Evolutionary conservation across 2,888 invertebrate genomes (phyloP), one percentile per base, ranked within the genome.

Genomic region (Agonopterix arenella): DNA sequence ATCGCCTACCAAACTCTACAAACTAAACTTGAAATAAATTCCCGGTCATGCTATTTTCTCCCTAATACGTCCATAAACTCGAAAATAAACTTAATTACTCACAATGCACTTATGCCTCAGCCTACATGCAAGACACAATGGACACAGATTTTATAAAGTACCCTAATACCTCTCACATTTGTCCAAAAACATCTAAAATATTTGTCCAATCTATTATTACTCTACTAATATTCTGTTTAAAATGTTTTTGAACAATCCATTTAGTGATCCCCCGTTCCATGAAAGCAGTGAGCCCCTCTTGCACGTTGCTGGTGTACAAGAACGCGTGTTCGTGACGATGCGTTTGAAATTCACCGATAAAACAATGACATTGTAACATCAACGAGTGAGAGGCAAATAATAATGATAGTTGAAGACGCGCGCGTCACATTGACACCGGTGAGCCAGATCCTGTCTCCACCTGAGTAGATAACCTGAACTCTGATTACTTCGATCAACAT

Each of bases 251-350:
- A 69, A 73, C 71, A 70, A 68, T 62, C 59, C 56, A 54, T 59
- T 55, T 57, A 62, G 81, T 79, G 77, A 78, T 64, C 63, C 77
- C 77, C 85, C 78, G 74, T 80, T 83, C 83, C 84, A 80, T 75
- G 68, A 70, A 88, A 88, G 89, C 89, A 76, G 88, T 89, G 86
- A 81, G 64, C 80, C 83, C 78, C 68, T 74, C 65, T 82, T 83
- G 84, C 84, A 82, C 84, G 83, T 73, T 70, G 71, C 84, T 85
- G 84, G 73, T 59, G 66, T 67, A 73, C 62, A 72, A 65, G 56
- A 70, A 70, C 78, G 68, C 66, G 81, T 74, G 74, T 67, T 70
- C 70, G 79, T 82, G 80, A 76, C 72, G 70, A 82, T 84, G 83
- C 81, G 68, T 65, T 70, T 64, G 60, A 64, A 41, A 47, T 11